These are phyloP conservation scores for Gandaritis pyraliata DNA, from an alignment of 2,888 invertebrate species.

Conservation along the genomic window DNA sequence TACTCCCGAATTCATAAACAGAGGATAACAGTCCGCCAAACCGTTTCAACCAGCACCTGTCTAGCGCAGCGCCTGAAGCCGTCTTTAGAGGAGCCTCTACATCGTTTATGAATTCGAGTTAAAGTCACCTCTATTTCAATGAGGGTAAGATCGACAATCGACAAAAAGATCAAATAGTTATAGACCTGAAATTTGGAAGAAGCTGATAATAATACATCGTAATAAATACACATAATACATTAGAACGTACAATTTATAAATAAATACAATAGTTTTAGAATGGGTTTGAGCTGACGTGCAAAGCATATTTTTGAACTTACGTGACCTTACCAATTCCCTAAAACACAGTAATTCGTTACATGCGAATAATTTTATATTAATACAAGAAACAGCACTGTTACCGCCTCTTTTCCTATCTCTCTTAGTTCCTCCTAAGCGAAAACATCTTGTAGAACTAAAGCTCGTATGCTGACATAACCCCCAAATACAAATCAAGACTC, in stretches of 20 bases:
- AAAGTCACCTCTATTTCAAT: not conserved
- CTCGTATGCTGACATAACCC: no score
- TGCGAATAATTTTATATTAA: constrained; percentile 1
- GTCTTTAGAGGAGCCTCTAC: no score
- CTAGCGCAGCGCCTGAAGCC: no score
- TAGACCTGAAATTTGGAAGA: constrained; percentile 29
- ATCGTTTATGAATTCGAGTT: no score
- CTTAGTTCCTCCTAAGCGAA: no score
- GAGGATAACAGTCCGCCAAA: no score
- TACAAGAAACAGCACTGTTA: no score
- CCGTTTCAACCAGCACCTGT: no score
- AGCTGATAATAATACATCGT: constrained; percentile 10
- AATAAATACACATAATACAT: constrained; percentile 22
- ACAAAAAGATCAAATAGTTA: constrained; percentile 12
- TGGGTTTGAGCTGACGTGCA: constrained; percentile 20
- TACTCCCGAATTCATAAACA: no score
- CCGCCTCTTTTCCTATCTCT: no score
- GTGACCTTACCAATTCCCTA: not conserved
- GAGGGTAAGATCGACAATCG: constrained; percentile 11
- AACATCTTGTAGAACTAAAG: no score
- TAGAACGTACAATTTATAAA: constrained; percentile 4
- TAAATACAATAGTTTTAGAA: constrained; percentile 21
- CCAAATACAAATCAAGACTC: no score
- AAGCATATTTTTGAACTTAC: not conserved
- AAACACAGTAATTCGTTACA: constrained; percentile 9